A percentile compares a stretch with the other conserved stretches of the same genome.
Evolutionary conservation across 2,113 vertebrate species (phyloP).

Genomic region (Corythoichthys intestinalis): DNA sequence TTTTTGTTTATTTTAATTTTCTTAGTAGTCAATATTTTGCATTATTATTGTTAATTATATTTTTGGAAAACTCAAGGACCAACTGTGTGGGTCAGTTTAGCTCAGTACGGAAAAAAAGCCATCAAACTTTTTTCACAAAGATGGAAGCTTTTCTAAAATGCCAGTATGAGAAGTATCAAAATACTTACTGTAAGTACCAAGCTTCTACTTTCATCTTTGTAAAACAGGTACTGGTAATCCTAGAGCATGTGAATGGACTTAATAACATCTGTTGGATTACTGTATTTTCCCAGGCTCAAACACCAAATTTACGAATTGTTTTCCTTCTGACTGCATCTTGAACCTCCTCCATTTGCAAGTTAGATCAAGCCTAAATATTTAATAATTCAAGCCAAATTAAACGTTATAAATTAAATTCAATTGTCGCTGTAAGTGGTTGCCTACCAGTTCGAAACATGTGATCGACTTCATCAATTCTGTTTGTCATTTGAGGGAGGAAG

Average conservation of each 20-base stretch:
- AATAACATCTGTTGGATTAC: constrained; percentile 55
- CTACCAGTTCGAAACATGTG: neutral
- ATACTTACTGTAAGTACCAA: neutral
- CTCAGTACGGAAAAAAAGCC: too few relatives aligned
- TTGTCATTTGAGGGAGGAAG: neutral
- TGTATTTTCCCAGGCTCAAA: constrained; percentile 25
- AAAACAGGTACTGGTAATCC: constrained; percentile 55
- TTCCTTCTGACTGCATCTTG: constrained; percentile 1
- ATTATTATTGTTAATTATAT: too few relatives aligned
- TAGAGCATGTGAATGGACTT: constrained; percentile 63
- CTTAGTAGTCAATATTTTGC: too few relatives aligned
- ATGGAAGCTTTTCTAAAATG: too few relatives aligned
- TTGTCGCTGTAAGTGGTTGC: neutral
- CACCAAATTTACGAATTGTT: constrained; percentile 8
- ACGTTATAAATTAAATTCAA: neutral
- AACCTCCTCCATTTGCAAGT: neutral
- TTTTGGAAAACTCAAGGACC: too few relatives aligned
- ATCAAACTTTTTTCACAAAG: too few relatives aligned
- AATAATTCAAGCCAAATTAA: neutral
- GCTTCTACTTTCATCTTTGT: neutral
- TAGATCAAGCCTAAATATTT: neutral
- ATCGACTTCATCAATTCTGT: neutral
- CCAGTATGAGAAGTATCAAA: neutral
- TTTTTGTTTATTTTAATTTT: too few relatives aligned
- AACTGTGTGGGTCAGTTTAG: too few relatives aligned